Percentiles rank a stretch among this genome's conserved stretches.
These are phyloP conservation scores for Merodon equestris DNA, from an alignment of 2,888 invertebrate species.

Conservation along the genomic window DNA sequence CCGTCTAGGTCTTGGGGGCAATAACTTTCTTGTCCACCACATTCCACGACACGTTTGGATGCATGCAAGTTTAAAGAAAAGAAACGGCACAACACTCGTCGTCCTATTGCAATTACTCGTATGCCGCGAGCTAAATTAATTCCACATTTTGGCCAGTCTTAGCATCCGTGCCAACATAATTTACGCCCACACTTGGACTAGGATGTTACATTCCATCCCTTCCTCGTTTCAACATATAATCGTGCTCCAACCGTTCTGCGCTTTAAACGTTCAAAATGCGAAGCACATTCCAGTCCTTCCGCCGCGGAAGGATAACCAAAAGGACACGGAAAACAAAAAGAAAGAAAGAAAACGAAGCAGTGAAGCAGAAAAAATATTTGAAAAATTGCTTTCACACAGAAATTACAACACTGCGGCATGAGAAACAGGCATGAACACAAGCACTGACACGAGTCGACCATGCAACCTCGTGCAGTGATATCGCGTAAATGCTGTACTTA, in stretches of 20 bases:
- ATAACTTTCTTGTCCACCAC: constrained; percentile 20
- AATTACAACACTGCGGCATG: constrained; percentile 29
- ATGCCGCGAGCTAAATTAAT: constrained; percentile 56
- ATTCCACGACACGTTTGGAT: neutral
- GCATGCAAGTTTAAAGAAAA: constrained; percentile 2
- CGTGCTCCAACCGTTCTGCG: constrained; percentile 16
- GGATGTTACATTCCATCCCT: neutral
- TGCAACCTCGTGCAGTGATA: constrained; percentile 14
- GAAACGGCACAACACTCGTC: neutral
- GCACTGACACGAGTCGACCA: constrained; percentile 4
- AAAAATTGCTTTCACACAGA: constrained; percentile 12
- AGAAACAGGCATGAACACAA: too few relatives aligned
- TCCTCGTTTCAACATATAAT: neutral
- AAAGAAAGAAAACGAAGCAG: too few relatives aligned
- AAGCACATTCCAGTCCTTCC: constrained; percentile 22
- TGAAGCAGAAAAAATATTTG: neutral
- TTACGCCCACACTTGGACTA: constrained; percentile 51
- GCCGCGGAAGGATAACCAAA: constrained; percentile 28
- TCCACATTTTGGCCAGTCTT: constrained; percentile 57
- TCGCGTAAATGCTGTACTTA: constrained; percentile 46
- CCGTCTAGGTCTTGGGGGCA: too few relatives aligned
- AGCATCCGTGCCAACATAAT: constrained; percentile 56
- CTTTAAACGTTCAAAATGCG: constrained; percentile 38
- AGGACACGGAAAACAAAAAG: constrained; percentile 14
- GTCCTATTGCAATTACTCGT: constrained; percentile 53